A percentile compares a stretch with the other conserved stretches of the same genome.
phyloP scores from a whole-genome alignment of 2,888 invertebrate species.

The Eulithis testata region DNA sequence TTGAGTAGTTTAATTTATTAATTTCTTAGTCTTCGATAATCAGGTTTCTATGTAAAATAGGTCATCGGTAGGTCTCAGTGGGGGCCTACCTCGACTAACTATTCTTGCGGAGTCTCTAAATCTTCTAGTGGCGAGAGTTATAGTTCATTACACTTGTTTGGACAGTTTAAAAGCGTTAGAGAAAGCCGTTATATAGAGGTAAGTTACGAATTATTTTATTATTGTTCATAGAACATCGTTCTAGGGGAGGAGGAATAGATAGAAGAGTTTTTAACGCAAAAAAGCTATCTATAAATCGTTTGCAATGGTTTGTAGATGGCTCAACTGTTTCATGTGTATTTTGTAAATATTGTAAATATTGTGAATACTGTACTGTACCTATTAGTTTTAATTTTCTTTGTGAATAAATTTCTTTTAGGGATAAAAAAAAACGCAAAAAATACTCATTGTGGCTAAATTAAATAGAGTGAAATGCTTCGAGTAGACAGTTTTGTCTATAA shows the following conservation, averaged over 20 bases:
- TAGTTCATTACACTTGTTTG: slow-evolving; percentile 64
- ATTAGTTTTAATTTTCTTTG: no score
- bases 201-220: slow-evolving; percentile 30
- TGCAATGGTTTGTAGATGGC: no score
- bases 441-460: not conserved
- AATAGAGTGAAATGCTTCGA: not conserved
- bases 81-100: slow-evolving; percentile 58
- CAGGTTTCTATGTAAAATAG: slow-evolving; percentile 15
- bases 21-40: not conserved
- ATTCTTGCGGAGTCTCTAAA: slow-evolving; percentile 64
- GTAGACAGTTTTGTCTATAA: no score
- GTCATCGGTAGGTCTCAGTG: slow-evolving; percentile 31
- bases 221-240: slow-evolving; percentile 7
- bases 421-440: slow-evolving; percentile 10
- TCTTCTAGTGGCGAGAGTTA: slow-evolving; percentile 64
- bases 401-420: no score
- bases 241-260: slow-evolving; percentile 6
- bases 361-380: no score
- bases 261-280: slow-evolving; percentile 17
- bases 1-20: not conserved
- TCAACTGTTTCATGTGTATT: no score
- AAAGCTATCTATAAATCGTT: no score
- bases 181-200: slow-evolving; percentile 24
- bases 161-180: slow-evolving; percentile 51
- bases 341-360: no score